These are phyloP conservation scores for Enteromius argenteus DNA, from an alignment of 2,797 vertebrate genomes.

Conservation along the genomic window DNA sequence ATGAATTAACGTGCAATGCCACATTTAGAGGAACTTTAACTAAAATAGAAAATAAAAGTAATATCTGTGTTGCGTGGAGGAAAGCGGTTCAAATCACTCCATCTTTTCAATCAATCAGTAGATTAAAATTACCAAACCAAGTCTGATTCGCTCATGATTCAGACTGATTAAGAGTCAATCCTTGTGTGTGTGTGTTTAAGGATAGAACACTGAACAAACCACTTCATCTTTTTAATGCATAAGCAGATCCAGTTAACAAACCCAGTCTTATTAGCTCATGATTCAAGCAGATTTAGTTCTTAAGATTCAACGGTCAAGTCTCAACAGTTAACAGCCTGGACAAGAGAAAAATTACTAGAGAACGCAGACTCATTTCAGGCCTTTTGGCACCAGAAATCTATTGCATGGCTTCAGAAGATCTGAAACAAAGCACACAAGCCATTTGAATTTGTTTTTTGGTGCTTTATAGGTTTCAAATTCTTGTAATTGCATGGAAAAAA, in stretches of 20 bases:
- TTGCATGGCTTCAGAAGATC: not conserved
- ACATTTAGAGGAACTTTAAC: not conserved
- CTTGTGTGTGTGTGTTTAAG: not conserved
- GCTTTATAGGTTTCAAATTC: not conserved
- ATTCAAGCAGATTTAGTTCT: not conserved
- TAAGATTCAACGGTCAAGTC: not conserved
- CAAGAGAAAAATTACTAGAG: not conserved
- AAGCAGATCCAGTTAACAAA: not conserved
- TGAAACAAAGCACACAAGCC: not conserved
- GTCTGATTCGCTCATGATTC: not conserved
- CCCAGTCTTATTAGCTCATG: not conserved
- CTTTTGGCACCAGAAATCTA: not conserved
- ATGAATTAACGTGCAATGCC: constrained; percentile 10
- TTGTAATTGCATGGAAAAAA: not conserved
- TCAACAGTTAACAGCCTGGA: not conserved
- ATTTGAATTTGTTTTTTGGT: not conserved
- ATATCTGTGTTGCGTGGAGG: not conserved
- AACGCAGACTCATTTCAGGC: not conserved
- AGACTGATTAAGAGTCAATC: not conserved
- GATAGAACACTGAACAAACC: not conserved
- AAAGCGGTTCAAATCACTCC: not conserved
- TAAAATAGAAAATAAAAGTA: not conserved
- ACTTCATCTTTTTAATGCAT: not conserved
- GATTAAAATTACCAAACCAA: not conserved
- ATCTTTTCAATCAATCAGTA: not conserved